A percentile compares a stretch with the other conserved stretches of the same genome.
Evolutionary conservation across 2,113 vertebrate species (phyloP).

Genomic region (Anoura caudifer): DNA sequence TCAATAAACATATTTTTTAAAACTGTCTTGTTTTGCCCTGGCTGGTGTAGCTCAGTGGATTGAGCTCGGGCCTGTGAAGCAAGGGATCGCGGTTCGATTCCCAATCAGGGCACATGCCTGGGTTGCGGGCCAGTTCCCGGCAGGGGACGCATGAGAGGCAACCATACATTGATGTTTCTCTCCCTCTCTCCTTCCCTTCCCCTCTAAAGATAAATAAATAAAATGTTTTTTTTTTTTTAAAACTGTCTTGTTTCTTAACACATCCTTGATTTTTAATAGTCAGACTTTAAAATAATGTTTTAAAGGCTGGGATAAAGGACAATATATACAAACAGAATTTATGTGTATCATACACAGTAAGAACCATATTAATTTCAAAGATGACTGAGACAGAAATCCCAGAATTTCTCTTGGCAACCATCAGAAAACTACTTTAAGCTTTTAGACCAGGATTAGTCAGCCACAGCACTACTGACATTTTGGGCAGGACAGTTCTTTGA

Average conservation of each 20-base stretch:
- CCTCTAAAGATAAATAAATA: too few species aligned
- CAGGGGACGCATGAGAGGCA: too few species aligned
- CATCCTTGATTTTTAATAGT: slow-evolving; percentile 6
- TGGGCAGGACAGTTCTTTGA: neutral
- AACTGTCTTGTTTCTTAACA: neutral
- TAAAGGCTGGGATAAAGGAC: neutral
- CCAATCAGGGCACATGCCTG: too few species aligned
- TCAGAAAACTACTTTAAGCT: neutral
- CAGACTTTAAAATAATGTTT: neutral
- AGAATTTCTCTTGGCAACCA: neutral
- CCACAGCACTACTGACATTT: neutral
- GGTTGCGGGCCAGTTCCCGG: too few species aligned
- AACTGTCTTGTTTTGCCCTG: neutral
- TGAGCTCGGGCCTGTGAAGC: too few species aligned
- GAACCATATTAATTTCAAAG: neutral
- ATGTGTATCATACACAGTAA: neutral
- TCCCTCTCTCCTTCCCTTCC: too few species aligned
- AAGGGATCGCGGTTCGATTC: too few species aligned
- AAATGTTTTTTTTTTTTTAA: too few species aligned
- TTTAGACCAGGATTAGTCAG: neutral
- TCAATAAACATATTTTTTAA: neutral
- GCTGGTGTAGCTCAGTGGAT: too few species aligned
- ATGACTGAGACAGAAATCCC: neutral
- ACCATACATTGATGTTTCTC: too few species aligned
- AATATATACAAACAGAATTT: slow-evolving; percentile 17